Base-by-base conservation (phyloP, 2,888 invertebrate species). In the Syritta pipiens region DNA sequence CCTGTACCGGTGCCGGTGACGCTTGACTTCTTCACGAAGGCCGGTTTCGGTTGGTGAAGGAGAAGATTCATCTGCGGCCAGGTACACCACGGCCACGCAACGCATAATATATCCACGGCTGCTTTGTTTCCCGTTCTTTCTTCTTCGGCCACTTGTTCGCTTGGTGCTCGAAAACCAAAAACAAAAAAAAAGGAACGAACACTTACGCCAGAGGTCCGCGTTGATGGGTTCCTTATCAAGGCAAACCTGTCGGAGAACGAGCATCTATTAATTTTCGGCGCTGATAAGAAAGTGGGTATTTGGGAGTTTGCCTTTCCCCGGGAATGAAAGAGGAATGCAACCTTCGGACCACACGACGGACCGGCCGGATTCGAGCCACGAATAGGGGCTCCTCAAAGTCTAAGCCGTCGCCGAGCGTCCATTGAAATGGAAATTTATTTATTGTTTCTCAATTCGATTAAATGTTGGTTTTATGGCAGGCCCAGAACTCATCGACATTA, bases 371-470 rank as follows among this genome's bases (percentile, higher is more conserved):
- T 28, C 22, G 20, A 35, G 63, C 42, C 10, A 60, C 30, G 40
- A 55, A 62, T 71, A 79, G 44, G 74, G 79, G 79, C 79, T 79
- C 79, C 79, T 67, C 57, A 12, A 22, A 62, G 79, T 79, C 79
- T 79, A 72, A 67, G 59, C 46, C 28, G 48, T 22, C n/a, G n/a
- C n/a, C 46, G 57, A 48, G 24, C 17, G 32, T 46, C 57, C 74
- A 79, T 79, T 79, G 79, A 79, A 79, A 79, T 68, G 74, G 79
- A 79, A 79, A 79, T 79, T 79, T 74, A 79, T 79, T 79, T 79
- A 79, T 79, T 74, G 74, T 68, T 74, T 79, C 62, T 74, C 55
- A 37, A 68, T 79, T 62, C 79, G 79, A 79, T 79, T 79, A 79
- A 79, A 67, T 67, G 55, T 55, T 40, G 67, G 20, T 79, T 79